A percentile compares a stretch with the other conserved stretches of the same genome.
Conservation (phyloP, 2,113 vertebrate species). For the Notarius lentiginosus region DNA sequence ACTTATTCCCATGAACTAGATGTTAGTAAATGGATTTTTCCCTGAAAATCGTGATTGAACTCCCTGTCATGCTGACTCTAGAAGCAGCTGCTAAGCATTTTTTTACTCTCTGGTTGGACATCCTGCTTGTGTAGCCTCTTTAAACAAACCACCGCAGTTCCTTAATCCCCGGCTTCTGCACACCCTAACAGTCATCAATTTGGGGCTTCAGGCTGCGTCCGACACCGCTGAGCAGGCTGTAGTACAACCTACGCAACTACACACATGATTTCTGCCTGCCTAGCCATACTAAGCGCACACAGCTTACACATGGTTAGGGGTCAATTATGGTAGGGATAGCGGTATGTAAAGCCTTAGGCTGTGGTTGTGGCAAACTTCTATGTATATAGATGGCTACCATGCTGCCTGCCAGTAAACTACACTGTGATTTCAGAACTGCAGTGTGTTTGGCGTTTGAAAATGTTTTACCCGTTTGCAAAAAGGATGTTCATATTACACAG, state of each 20-base stretch:
- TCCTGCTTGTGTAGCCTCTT: constrained; percentile 55
- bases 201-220: constrained; percentile 51
- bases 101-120: constrained; percentile 42
- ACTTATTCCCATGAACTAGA: constrained; percentile 27
- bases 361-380: neutral
- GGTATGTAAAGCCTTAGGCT: neutral
- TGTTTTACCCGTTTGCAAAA: constrained; percentile 20
- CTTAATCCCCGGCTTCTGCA: constrained; percentile 60
- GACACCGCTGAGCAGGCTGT: constrained; percentile 34
- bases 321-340: neutral
- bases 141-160: constrained; percentile 57
- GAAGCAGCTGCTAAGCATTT: constrained; percentile 49
- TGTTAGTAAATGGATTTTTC: constrained; percentile 36
- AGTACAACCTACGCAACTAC: neutral
- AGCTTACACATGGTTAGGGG: constrained; percentile 3
- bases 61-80: constrained; percentile 29
- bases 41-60: constrained; percentile 42
- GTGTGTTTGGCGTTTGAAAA: constrained; percentile 24
- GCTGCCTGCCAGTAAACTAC: neutral
- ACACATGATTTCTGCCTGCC: constrained; percentile 44
- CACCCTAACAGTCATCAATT: constrained; percentile 56
- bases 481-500: constrained; percentile 40
- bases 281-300: neutral
- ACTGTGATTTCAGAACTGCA: neutral
- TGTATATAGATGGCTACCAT: neutral